Evolutionary conservation across 2,113 vertebrate genomes (phyloP).

Genomic region (Nothobranchius kuhntae): DNA sequence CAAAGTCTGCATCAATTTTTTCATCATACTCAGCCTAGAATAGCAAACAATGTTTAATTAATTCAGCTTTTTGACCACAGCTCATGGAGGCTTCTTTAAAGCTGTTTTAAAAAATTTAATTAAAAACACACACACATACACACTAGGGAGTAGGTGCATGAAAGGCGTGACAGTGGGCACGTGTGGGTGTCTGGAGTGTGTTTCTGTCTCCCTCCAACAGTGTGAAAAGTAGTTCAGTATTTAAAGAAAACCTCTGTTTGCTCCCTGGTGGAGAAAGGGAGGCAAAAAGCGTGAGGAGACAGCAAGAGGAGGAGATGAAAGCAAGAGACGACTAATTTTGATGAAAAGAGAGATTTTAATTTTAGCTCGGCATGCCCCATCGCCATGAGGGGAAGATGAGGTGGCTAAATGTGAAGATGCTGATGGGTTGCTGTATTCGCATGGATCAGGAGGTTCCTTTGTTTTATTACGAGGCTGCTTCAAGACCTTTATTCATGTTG

Average conservation of each 20-base stretch:
- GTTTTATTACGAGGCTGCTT: conserved; percentile 27
- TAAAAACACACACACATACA: not conserved
- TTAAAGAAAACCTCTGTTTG: conserved; percentile 70
- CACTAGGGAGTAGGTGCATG: conserved; percentile 13
- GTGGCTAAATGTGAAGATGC: conserved; percentile 39
- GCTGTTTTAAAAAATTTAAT: not conserved
- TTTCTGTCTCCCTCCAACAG: conserved; percentile 51
- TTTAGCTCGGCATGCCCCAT: conserved; percentile 48
- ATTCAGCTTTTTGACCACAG: conserved; percentile 21
- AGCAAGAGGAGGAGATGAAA: conserved; percentile 52
- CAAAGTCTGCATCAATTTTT: conserved; percentile 52
- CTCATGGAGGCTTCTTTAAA: not conserved
- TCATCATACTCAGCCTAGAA: conserved; percentile 42
- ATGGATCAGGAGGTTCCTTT: conserved; percentile 27
- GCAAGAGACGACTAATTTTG: conserved; percentile 52
- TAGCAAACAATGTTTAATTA: conserved; percentile 34
- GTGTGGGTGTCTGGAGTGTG: conserved; percentile 56
- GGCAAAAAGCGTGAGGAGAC: conserved; percentile 56
- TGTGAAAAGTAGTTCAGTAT: conserved; percentile 71
- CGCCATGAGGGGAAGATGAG: conserved; percentile 44
- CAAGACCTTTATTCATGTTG: conserved; percentile 23
- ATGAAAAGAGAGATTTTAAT: conserved; percentile 60
- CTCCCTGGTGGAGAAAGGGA: conserved; percentile 47
- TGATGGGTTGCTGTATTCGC: conserved; percentile 31
- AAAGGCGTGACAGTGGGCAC: conserved; percentile 52